Evolutionary conservation across 1,140 invertebrate genomes (phyloP), one percentile per base, ranked within the genome.

Genomic region (Druon quercuslanigerum): DNA sequence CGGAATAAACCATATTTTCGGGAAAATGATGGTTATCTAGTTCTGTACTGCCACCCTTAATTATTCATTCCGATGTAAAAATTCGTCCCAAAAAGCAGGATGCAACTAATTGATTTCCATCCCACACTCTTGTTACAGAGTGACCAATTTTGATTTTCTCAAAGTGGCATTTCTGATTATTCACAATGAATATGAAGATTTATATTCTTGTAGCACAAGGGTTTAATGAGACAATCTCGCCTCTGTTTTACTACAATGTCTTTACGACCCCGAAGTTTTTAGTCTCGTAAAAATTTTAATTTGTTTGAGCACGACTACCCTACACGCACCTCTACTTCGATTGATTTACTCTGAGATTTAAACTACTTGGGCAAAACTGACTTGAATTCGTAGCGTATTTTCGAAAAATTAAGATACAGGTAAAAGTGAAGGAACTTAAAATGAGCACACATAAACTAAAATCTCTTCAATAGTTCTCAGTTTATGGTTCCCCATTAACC

Each of bases 151-250:
- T 66, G 60, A 46, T 66, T 66, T 66, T 66, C 25, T 14, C 20
- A n/a, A 66, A 66, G 60, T 66, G 60, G 25, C 60, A 66, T 66
- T 60, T 33, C 57, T 33, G 20, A 60, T 60, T 66, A 66, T 66
- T 66, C 60, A 33, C 11, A 40, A 66, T 54, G 52, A 54, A 54
- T 54, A 54, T 46, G 60, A 66, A 66, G 60, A 66, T 66, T 66
- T 66, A 66, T 66, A 33, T 40, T 14, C 33, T 33, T 33, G 5
- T 66, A 40, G 25, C 8, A 66, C 33, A 33, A 46, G 20, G 60
- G 60, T 66, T 66, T 66, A 40, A 66, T 40, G 33, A 40, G 60
- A 46, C 25, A 46, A 4, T 66, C 25, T n/a, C 40, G 25, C 12
- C 14, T 40, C 60, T 25, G 14, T 66, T 66, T 66, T 66, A 66